Evolutionary conservation across 2,888 invertebrate genomes (phyloP), one percentile per base, ranked within the genome.

Genomic region (Lacanobia oleracea): DNA sequence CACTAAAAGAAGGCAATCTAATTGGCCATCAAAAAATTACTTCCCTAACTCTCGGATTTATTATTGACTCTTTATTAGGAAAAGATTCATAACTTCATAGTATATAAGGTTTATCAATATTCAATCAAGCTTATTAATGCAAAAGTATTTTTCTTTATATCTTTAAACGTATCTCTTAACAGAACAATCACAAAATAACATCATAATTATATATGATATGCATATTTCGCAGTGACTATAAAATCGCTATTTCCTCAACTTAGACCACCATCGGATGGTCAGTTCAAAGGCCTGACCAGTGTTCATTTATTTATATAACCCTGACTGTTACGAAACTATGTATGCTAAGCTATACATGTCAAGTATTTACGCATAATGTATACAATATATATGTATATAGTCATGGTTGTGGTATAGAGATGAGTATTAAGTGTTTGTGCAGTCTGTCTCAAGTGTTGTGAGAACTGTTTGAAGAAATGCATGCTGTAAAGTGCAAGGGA

Each of bases 231-330:
- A 10, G 10, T 59, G 21, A n/a, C 4, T 23, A 2, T 4, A 59
- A 75, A 72, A 50, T 54, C 78, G 80, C 82, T 67, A 23, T 23
- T 54, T 64, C 71, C 66, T 63, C 0, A 9, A 69, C 83, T 89
- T 88, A 74, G 4, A 68, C 87, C 84, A 74, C 56, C 77, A 67
- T 45, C 45, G 33, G 61, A 61, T 75, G 69, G 79, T 83, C 84
- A 88, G 92, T 91, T 91, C 90, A 91, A 91, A 91, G 89, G 91
- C 91, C 88, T 88, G 90, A 89, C 88, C 91, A 90, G 88, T 86
- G 86, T 82, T 88, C 84, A 85, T 85, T 83, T 86, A 86, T 88
- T 89, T 86, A 87, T 83, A 86, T 85, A 88, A 86, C 87, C 83
- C 86, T 77, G 67, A 67, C 74, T 71, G 63, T 86, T 86, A 83